Evolutionary conservation across 2,797 vertebrate species (phyloP), one percentile per base, ranked within the genome.

Genomic region (Ammospiza maritima): DNA sequence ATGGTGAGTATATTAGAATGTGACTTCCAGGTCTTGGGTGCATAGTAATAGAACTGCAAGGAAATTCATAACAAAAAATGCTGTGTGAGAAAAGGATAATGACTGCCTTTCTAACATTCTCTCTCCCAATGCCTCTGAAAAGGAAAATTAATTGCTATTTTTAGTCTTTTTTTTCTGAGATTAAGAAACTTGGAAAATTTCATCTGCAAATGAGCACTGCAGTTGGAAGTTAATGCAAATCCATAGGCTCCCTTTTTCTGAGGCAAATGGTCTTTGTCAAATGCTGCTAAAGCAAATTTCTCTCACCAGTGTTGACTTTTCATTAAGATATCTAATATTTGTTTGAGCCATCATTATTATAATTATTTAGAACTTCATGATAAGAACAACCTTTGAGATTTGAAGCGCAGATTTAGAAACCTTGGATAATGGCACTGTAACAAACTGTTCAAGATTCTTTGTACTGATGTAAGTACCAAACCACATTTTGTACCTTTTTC

Each of bases 81-180:
- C 69, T 73, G 13, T 54, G 29, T 25, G n/a, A 85, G 42, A 91
- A 86, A 72, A 89, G 56, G 51, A 91, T 44, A 81, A 73, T 89
- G 71, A 76, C 14, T 8, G 14, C 15, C 29, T 89, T 94, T 88
- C 83, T 82, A 53, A 91, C 34, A 50, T 22, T 40, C 25, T 82
- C 29, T 88, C 66, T 80, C 30, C 36, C 54, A 93, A 23, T 14
- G 40, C 58, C 20, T 74, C 51, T 74, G 38, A 42, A 83, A 45
- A 79, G 26, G 64, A 88, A 94, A 91, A 85, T 56, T 19, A 93
- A 88, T 74, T 82, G 34, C 30, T 62, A 22, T 79, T 86, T 70
- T 6, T 27, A 65, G 14, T 82, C 27, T 47, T 40, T 32, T 32
- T 94, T 94, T 72, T 85, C 50, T 34, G 56, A 71, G 69, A 62